These are phyloP conservation scores for Neogale vison DNA, from an alignment of 2,113 vertebrate species.

Conservation along the genomic window DNA sequence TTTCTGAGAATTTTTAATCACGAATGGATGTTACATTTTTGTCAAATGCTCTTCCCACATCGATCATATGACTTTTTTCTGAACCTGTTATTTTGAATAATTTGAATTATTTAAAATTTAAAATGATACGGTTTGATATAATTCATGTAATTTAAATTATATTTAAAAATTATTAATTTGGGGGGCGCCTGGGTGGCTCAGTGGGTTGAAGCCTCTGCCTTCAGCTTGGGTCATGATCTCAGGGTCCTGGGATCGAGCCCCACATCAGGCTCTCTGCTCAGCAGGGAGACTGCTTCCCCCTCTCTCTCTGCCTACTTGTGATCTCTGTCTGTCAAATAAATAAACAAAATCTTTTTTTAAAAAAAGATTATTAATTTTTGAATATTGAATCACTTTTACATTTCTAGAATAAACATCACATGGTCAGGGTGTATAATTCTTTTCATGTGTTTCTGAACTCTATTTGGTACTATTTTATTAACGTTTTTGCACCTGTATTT, in stretches of 20 bases:
- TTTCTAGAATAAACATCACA: background rate
- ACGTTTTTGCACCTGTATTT: background rate
- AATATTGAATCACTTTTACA: background rate
- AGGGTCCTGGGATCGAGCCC: no score
- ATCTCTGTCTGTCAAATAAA: no score
- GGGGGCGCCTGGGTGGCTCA: no score
- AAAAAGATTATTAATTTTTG: background rate
- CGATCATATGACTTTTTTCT: background rate
- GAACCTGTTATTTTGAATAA: background rate
- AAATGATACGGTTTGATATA: background rate
- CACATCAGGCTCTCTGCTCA: no score
- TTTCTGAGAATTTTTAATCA: background rate
- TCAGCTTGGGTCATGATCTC: no score
- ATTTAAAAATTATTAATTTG: background rate
- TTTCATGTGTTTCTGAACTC: background rate
- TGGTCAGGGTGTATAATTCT: background rate
- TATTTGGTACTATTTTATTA: background rate
- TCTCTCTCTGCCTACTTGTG: no score
- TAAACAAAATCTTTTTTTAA: no score
- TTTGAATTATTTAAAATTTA: background rate
- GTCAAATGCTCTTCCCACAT: background rate
- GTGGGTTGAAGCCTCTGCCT: no score
- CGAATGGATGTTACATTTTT: background rate
- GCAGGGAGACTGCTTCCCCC: no score
- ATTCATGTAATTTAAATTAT: background rate